Conservation (phyloP, 2,113 vertebrate species). For the Pseudopodoces humilis region DNA sequence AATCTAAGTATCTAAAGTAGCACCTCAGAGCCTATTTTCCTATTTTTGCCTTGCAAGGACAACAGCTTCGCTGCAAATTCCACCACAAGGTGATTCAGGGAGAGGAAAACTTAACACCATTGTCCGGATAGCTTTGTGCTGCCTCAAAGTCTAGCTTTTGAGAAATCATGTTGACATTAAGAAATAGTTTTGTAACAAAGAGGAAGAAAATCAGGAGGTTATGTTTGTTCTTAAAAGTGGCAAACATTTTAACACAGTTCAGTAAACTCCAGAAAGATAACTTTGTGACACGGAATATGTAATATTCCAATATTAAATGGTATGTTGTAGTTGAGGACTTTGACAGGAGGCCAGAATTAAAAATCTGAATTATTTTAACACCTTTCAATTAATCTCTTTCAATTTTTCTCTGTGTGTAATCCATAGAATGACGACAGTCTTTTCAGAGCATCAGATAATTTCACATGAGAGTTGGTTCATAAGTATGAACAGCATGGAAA, state of each 20-base stretch:
- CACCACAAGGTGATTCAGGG: neutral
- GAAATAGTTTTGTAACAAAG: neutral
- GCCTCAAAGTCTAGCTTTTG: neutral
- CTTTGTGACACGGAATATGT: neutral
- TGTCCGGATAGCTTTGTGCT: neutral
- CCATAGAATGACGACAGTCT: neutral
- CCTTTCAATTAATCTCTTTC: neutral
- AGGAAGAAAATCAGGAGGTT: neutral
- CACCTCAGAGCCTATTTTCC: neutral
- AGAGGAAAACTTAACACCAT: neutral
- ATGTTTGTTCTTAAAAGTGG: neutral
- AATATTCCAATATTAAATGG: neutral
- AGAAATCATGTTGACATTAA: neutral
- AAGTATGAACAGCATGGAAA: neutral
- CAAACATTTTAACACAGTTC: neutral
- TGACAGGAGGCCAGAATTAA: neutral
- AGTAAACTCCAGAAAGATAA: neutral
- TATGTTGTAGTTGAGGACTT: neutral
- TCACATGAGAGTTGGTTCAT: neutral
- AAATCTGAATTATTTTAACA: neutral
- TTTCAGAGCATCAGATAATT: neutral
- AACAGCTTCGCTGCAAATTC: neutral
- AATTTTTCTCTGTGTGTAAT: neutral
- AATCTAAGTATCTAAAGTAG: neutral
- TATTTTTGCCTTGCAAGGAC: neutral